Percentiles rank a stretch among this genome's conserved stretches.
These are phyloP conservation scores for Meda fulgida DNA, from an alignment of 2,797 vertebrate genomes.

Conservation along the genomic window DNA sequence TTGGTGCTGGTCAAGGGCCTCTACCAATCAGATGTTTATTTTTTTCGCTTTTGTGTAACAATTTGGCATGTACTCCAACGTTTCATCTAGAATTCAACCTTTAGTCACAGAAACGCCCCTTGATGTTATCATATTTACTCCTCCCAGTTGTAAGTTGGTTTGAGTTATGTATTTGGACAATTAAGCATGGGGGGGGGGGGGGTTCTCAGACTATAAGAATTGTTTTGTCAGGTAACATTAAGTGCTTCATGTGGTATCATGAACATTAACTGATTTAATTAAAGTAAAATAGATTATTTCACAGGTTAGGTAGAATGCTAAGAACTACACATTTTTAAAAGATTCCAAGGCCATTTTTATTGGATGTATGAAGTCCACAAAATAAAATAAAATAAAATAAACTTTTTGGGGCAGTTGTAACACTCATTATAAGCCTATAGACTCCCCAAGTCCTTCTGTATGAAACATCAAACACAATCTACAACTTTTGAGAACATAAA, in stretches of 20 bases:
- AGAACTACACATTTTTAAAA: background rate
- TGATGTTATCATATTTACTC: background rate
- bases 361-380: background rate
- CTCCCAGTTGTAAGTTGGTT: slow-evolving; percentile 7
- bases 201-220: background rate
- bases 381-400: background rate
- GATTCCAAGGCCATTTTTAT: background rate
- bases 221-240: background rate
- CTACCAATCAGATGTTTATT: background rate
- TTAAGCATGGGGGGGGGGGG: background rate
- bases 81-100: background rate
- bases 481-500: slow-evolving; percentile 9
- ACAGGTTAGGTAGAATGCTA: background rate
- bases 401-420: background rate
- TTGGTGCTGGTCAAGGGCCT: background rate
- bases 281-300: background rate
- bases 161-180: background rate
- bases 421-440: background rate
- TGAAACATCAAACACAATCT: background rate
- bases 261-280: background rate
- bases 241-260: background rate
- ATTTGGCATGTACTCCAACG: background rate
- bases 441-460: background rate
- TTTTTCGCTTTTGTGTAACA: background rate
- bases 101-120: background rate